Evolutionary conservation across 2,797 vertebrate genomes (phyloP).

Genomic region (Atherinosoma microstoma): DNA sequence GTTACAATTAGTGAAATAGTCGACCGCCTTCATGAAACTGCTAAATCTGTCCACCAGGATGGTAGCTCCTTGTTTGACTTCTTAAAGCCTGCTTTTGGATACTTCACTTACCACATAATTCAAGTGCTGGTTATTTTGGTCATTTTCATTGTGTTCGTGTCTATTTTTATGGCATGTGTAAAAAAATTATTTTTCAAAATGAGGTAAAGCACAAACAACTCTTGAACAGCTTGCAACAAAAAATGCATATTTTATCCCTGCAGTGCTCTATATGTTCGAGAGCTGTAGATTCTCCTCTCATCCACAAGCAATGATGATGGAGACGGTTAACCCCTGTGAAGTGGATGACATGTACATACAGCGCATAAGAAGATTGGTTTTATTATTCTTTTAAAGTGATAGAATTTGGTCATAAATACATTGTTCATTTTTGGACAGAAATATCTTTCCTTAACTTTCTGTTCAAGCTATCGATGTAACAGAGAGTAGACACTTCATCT

Average conservation of each 20-base stretch:
- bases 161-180: conserved; percentile 43
- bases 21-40: conserved; percentile 42
- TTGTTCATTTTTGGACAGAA: too few relatives aligned
- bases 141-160: conserved; percentile 35
- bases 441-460: too few relatives aligned
- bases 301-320: not conserved
- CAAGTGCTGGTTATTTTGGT: conserved; percentile 37
- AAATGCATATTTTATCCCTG: not conserved
- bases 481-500: too few relatives aligned
- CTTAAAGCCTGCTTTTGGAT: conserved; percentile 26
- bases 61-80: conserved; percentile 42
- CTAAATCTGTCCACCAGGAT: conserved; percentile 46
- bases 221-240: not conserved
- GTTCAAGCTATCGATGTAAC: too few relatives aligned
- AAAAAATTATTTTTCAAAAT: conserved; percentile 53
- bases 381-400: too few relatives aligned
- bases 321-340: not conserved
- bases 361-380: too few relatives aligned
- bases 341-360: not conserved
- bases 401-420: too few relatives aligned
- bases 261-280: not conserved
- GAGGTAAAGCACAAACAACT: not conserved
- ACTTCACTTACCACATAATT: conserved; percentile 17
- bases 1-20: conserved; percentile 51
- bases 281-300: not conserved